Evolutionary conservation across 2,113 vertebrate genomes (phyloP).

Genomic region (Mystacornis crossleyi): DNA sequence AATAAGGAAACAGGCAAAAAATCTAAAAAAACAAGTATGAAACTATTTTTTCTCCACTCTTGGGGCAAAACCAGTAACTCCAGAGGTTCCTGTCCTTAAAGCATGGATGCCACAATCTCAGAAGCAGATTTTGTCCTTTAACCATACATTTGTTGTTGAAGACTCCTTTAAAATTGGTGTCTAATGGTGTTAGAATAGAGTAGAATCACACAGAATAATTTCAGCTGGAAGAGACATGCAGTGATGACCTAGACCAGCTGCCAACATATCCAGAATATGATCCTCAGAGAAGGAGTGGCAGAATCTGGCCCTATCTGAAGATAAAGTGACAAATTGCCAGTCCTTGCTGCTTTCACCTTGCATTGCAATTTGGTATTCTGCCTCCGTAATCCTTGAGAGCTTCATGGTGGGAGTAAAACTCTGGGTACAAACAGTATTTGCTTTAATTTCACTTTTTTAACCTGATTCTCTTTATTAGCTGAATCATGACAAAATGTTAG

Average conservation of each 20-base stretch:
- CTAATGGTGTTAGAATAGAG: not conserved
- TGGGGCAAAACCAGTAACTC: not conserved
- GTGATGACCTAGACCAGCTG: not conserved
- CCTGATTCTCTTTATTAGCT: constrained; percentile 67
- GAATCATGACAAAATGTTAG: not conserved
- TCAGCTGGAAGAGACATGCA: not conserved
- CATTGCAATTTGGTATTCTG: not conserved
- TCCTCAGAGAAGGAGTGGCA: not conserved
- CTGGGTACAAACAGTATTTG: not conserved
- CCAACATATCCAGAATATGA: not conserved
- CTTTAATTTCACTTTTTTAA: not conserved
- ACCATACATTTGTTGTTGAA: not conserved
- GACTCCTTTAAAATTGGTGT: not conserved
- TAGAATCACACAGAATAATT: not conserved
- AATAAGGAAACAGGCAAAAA: not conserved
- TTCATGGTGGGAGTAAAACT: not conserved
- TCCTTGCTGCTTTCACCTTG: not conserved
- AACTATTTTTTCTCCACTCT: rapidly evolving
- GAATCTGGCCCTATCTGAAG: not conserved
- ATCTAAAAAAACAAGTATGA: not conserved
- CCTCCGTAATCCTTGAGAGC: not conserved
- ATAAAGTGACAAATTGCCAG: not conserved
- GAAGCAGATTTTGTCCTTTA: not conserved
- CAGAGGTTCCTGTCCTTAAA: not conserved
- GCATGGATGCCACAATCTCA: not conserved